A percentile compares a stretch with the other conserved stretches of the same genome.
Conservation (phyloP, 1,140 invertebrate species). For the Penaeus chinensis region DNA sequence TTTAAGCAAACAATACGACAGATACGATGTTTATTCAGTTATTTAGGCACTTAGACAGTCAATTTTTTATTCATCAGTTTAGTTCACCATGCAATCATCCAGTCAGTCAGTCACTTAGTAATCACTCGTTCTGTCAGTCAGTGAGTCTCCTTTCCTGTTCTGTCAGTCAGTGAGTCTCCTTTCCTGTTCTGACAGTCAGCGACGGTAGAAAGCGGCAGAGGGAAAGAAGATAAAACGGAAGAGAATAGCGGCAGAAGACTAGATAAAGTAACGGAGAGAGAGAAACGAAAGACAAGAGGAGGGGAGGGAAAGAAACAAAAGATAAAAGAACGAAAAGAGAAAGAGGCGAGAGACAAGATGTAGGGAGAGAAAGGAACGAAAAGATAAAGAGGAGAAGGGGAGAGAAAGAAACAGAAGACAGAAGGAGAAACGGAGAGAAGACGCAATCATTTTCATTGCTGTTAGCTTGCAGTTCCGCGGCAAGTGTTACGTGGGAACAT, state of each 20-base stretch:
- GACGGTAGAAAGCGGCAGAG: not conserved
- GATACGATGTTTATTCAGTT: slow-evolving; percentile 1
- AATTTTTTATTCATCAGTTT: slow-evolving; percentile 3
- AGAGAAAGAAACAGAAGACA: not conserved
- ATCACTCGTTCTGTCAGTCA: too few species aligned
- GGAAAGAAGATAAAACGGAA: not conserved
- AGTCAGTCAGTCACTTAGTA: not conserved
- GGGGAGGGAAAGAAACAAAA: not conserved
- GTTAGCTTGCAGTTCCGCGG: too few species aligned
- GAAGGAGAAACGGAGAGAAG: not conserved
- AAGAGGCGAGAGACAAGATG: not conserved
- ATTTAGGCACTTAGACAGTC: slow-evolving; percentile 10
- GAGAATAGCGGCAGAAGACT: not conserved
- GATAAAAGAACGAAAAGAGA: not conserved
- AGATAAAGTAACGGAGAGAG: not conserved
- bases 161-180: not conserved
- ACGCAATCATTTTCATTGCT: not conserved
- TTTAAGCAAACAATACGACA: not conserved
- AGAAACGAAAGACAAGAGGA: not conserved
- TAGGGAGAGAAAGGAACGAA: not conserved
- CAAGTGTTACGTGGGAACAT: too few species aligned
- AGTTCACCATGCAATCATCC: too few species aligned
- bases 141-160: not conserved
- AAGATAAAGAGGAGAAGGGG: not conserved
- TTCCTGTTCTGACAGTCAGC: not conserved